A percentile compares a stretch with the other conserved stretches of the same genome.
These are phyloP conservation scores for Laspeyria flexula DNA, from an alignment of 2,888 invertebrate species.

Conservation along the genomic window DNA sequence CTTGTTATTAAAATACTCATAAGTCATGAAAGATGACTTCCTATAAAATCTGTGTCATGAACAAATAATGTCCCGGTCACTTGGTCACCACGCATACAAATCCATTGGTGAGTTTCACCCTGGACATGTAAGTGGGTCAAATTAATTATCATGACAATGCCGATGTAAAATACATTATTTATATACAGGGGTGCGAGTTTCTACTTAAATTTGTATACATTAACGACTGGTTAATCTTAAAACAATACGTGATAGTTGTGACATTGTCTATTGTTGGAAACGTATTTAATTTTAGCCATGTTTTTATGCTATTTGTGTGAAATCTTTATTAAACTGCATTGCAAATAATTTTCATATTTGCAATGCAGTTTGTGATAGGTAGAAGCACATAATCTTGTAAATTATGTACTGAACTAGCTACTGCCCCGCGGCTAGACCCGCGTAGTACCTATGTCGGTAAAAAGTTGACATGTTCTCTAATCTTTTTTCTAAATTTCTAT, in stretches of 20 bases:
- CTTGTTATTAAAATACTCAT: constrained; percentile 51
- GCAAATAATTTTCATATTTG: not conserved
- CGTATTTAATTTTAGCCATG: not conserved
- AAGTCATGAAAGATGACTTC: constrained; percentile 52
- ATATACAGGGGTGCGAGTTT: constrained; percentile 60
- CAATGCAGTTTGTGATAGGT: too few species aligned
- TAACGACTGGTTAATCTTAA: constrained; percentile 41
- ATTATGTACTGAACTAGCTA: too few species aligned
- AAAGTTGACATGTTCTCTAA: too few species aligned
- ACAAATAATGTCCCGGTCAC: constrained; percentile 51
- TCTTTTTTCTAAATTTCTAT: too few species aligned
- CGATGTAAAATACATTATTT: constrained; percentile 74
- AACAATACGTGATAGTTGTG: constrained; percentile 20
- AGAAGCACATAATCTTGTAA: too few species aligned
- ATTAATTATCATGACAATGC: constrained; percentile 80
- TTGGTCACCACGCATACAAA: constrained; percentile 48
- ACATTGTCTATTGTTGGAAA: constrained; percentile 6
- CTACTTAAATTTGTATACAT: constrained; percentile 61
- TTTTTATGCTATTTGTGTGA: not conserved
- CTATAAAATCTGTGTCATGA: constrained; percentile 50
- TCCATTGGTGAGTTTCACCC: constrained; percentile 64
- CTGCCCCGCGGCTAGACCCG: too few species aligned
- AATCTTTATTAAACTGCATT: too few species aligned
- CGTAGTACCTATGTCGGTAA: too few species aligned
- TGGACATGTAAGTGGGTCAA: constrained; percentile 63